Evolutionary conservation across 2,797 vertebrate species (phyloP), one percentile per base, ranked within the genome.

Genomic region (Pseudochromis fuscus): DNA sequence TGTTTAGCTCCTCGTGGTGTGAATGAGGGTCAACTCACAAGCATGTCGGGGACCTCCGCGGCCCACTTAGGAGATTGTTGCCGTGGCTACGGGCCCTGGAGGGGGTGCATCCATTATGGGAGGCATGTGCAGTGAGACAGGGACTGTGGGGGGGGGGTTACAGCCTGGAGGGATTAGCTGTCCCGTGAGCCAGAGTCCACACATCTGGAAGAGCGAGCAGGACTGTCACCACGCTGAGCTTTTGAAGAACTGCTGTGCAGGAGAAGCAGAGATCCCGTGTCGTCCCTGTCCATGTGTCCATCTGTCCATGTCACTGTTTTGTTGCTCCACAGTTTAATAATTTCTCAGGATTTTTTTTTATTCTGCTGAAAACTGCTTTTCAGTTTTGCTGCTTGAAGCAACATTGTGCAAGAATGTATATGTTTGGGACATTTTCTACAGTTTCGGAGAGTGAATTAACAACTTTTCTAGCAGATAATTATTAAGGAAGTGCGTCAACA

Each of bases 11-110:
- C 53, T 66, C 4, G 21, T 67, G 80, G 73, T 76, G 82, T 72
- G 64, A 88, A 73, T 77, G 12, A 71, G 79, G 87, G 88, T 90
- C 83, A 87, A 10, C 63, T 72, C 70, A 30, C 64, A 52, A 70
- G 62, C 64, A 45, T 61, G 66, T 77, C 42, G 59, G 60, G 62
- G 72, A 82, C 87, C 83, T 75, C 88, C 70, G 79, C 73, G 51
- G 76, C 87, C 85, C 82, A 83, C 50, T 89, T 88, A 84, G 63
- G 79, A 77, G 75, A 35, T 10, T 65, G 93, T 94, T 93, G 82
- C 88, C 75, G 64, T 92, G 89, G 79, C 78, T 82, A 93, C 82
- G 15, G 50, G 68, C 80, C 87, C 1, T 3, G 55, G 85, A 84
- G 91, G 15, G 33, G 79, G 87, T 71, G 85, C 86, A 85, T 90